Percentiles rank a stretch among this genome's conserved stretches.
phyloP scores from a whole-genome alignment of 1,140 invertebrate species.

The Drosophila pectinifera region DNA sequence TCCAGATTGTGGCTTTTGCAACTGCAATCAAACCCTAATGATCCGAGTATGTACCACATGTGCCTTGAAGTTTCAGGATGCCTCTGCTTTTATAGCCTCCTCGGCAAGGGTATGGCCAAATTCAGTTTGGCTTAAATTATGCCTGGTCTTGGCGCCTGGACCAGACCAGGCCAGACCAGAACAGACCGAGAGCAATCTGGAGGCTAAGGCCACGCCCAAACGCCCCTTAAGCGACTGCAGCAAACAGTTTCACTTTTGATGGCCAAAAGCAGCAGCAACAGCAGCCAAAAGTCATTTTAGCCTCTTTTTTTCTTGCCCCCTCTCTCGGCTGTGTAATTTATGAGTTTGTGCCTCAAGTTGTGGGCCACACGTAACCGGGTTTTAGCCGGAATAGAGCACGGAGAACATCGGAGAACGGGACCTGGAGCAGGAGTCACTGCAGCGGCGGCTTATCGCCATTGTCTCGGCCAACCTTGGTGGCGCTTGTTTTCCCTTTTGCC shows the following conservation, averaged over 20 bases:
- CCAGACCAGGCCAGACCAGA: neutral
- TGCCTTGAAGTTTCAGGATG: neutral
- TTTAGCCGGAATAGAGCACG: constrained; percentile 13
- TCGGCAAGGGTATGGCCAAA: constrained; percentile 26
- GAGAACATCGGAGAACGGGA: no score
- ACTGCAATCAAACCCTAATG: no score
- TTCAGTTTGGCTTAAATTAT: constrained; percentile 78
- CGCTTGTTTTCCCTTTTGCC: constrained; percentile 17
- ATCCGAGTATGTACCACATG: neutral
- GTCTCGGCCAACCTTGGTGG: constrained; percentile 56
- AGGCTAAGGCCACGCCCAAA: constrained; percentile 56
- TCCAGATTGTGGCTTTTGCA: neutral
- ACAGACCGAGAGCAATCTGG: constrained; percentile 4
- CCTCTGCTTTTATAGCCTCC: constrained; percentile 9
- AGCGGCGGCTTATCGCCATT: constrained; percentile 75
- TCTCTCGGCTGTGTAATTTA: constrained; percentile 62
- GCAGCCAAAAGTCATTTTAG: constrained; percentile 76
- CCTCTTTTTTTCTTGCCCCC: constrained; percentile 35
- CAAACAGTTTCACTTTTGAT: constrained; percentile 75
- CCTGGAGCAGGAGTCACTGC: constrained; percentile 24
- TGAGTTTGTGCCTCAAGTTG: constrained; percentile 81
- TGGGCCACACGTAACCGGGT: constrained; percentile 52
- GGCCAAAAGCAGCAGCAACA: constrained; percentile 42
- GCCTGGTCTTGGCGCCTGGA: constrained; percentile 51
- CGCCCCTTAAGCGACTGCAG: constrained; percentile 71